Evolutionary conservation across 2,888 invertebrate species (phyloP).

Genomic region (Sympetrum striolatum): DNA sequence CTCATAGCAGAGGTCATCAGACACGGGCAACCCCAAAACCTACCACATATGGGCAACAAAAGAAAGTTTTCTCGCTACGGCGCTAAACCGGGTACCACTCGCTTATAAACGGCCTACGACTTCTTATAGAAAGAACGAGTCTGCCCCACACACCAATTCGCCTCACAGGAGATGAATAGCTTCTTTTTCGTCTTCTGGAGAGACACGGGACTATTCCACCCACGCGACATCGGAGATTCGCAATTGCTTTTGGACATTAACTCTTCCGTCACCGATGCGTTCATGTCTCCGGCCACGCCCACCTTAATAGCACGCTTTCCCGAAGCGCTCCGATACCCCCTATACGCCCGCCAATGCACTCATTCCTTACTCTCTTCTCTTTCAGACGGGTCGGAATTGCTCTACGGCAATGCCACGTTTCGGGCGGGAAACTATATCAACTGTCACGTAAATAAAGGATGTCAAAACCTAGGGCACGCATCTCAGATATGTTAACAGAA

Average conservation of each 20-base stretch:
- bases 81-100: neutral
- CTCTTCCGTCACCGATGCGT: neutral
- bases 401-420: too few relatives aligned
- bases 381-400: too few relatives aligned
- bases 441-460: too few relatives aligned
- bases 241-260: neutral
- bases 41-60: neutral
- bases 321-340: neutral
- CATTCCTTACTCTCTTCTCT: neutral
- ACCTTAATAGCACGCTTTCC: neutral
- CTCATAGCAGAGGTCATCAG: neutral
- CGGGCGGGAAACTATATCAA: too few relatives aligned
- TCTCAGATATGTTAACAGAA: neutral
- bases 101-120: neutral
- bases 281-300: neutral
- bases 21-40: neutral
- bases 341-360: neutral
- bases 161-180: neutral
- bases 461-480: too few relatives aligned
- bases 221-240: constrained; percentile 4
- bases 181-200: neutral
- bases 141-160: neutral
- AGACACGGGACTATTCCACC: neutral
- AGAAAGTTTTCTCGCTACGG: neutral
- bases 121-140: neutral